Conservation (phyloP, 2,113 vertebrate species). For the Trichomycterus rosablanca region DNA sequence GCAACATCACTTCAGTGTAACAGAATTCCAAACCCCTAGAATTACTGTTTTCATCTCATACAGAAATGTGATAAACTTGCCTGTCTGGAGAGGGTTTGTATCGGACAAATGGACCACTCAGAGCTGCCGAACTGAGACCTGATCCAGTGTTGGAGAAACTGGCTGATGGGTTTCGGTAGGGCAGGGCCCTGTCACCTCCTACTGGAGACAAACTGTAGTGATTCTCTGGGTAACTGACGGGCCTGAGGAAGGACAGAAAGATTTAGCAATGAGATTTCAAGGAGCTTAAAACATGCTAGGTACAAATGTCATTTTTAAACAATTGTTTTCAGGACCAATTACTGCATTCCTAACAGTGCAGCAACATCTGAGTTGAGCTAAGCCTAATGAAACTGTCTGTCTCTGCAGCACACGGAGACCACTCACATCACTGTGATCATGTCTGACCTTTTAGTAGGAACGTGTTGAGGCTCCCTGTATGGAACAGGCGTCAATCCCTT, state of each 20-base stretch:
- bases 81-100: constrained; percentile 83
- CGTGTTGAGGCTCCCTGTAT: constrained; percentile 77
- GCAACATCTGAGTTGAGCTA: not conserved
- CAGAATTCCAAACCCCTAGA: too few species aligned
- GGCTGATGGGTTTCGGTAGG: constrained; percentile 83
- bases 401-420: too few species aligned
- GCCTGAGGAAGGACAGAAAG: constrained; percentile 60
- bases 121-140: constrained; percentile 42
- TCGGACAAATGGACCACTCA: constrained; percentile 66
- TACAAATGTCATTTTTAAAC: too few species aligned
- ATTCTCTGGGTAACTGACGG: constrained; percentile 88
- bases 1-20: too few species aligned
- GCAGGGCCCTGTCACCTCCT: constrained; percentile 69
- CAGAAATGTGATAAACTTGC: constrained; percentile 51
- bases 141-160: constrained; percentile 79
- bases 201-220: constrained; percentile 73
- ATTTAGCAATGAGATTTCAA: not conserved
- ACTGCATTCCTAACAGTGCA: not conserved
- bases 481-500: constrained; percentile 69
- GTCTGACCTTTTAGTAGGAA: constrained; percentile 76
- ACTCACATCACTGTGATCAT: too few species aligned
- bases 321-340: too few species aligned
- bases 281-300: too few species aligned
- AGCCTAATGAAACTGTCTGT: not conserved
- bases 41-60: too few species aligned